Evolutionary conservation across 2,888 invertebrate genomes (phyloP), one percentile per base, ranked within the genome.

Genomic region (Harpalus rufipes): DNA sequence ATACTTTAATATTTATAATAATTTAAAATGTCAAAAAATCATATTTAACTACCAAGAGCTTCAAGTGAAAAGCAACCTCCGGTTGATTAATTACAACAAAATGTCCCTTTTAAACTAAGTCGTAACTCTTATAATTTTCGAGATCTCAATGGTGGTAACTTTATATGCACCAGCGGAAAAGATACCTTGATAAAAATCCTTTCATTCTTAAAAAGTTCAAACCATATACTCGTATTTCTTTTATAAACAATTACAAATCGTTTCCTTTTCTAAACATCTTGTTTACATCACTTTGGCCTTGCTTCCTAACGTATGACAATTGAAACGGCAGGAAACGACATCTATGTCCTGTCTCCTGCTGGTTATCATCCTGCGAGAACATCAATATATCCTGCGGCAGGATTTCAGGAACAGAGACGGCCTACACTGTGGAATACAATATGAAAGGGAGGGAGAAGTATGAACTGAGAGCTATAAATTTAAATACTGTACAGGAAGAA

Each of bases 321-420:
- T 18, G 59, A 16, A 51, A 51, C 59, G 59, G 16, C 14, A 59
- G 59, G 59, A 59, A 59, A 59, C n/a, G 7, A 59, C 59, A 59
- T 59, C 59, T 16, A 59, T 59, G 59, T 59, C 59, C 59, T 59
- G 59, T 59, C 59, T 59, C 59, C 59, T 59, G 59, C 59, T 16
- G 59, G n/a, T 59, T 14, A 6, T 59, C 59, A 6, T 59, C 59
- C 59, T 59, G 59, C 1, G 16, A 59, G 59, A 18, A 59, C 16
- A 59, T 59, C 18, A 59, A 59, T 59, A 16, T 59, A 16, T 16
- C 16, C 14, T 16, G 59, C 59, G 59, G 14, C 14, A 59, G 16
- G 14, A 16, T 59, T 59, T 16, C 59, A 12, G 32, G 32, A 32
- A 4, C 32, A 4, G 32, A 32, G 5, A 59, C 59, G 59, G 14